Percentiles rank a stretch among this genome's conserved stretches.
phyloP scores from a whole-genome alignment of 2,113 vertebrate species.

The Pseudonaja textilis region DNA sequence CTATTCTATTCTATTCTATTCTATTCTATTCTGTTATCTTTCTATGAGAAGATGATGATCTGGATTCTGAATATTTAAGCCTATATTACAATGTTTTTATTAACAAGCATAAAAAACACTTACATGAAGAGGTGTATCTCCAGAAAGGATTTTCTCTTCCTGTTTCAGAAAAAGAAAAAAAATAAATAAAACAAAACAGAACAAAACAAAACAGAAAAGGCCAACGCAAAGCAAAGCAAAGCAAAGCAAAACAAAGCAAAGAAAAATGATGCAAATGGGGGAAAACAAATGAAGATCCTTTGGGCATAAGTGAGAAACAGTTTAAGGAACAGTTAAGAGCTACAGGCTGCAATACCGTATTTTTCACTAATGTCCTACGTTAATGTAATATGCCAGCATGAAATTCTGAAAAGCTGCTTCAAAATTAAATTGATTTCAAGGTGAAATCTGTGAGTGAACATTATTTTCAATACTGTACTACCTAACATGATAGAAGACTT shows the following conservation, averaged over 20 bases:
- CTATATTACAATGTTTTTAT: constrained; percentile 51
- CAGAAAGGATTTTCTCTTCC: constrained; percentile 63
- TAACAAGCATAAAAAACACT: constrained; percentile 66
- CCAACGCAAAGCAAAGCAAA: neutral
- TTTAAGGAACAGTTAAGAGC: neutral
- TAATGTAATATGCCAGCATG: constrained; percentile 2
- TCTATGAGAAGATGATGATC: constrained; percentile 53
- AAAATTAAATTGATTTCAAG: constrained; percentile 24
- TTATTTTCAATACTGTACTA: constrained; percentile 15
- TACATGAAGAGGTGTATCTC: constrained; percentile 69
- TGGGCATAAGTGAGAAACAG: neutral
- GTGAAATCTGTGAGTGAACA: constrained; percentile 10
- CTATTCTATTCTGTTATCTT: neutral
- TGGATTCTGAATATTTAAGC: constrained; percentile 41
- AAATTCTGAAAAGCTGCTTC: neutral
- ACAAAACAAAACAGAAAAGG: constrained; percentile 24
- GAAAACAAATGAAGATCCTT: neutral
- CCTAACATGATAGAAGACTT: constrained; percentile 1
- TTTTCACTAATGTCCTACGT: neutral
- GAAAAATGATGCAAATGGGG: constrained; percentile 36
- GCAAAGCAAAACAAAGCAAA: constrained; percentile 27
- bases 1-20: too few species aligned
- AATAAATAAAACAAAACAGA: constrained; percentile 26
- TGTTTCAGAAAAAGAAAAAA: constrained; percentile 38
- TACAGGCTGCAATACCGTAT: neutral